Conservation (phyloP, 2,888 invertebrate genomes). For the Electrophaes corylata region DNA sequence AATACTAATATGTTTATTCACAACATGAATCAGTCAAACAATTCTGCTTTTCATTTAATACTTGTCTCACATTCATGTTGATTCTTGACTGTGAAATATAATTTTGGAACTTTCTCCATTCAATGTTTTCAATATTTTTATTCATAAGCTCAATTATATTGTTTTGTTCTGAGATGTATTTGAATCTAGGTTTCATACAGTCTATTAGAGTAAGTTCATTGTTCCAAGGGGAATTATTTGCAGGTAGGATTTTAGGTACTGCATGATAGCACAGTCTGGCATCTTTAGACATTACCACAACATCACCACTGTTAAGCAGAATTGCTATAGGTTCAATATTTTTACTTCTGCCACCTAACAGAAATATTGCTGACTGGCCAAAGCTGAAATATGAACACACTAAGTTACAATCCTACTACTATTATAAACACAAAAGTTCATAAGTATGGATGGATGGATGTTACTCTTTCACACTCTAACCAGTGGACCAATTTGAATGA, state of each 20-base stretch:
- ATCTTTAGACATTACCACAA: conserved; percentile 94
- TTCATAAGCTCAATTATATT: conserved; percentile 48
- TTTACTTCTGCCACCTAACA: conserved; percentile 92
- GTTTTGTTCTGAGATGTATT: conserved; percentile 52
- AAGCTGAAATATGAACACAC: conserved; percentile 86
- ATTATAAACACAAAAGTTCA: too few relatives aligned
- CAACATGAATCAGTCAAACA: conserved; percentile 54
- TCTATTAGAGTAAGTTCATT: conserved; percentile 34
- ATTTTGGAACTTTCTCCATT: conserved; percentile 82
- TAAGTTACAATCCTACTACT: too few relatives aligned
- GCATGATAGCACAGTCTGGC: conserved; percentile 96
- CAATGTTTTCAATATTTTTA: conserved; percentile 50
- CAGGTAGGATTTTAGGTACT: conserved; percentile 92
- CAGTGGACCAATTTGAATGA: too few relatives aligned
- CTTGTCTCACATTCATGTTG: conserved; percentile 97
- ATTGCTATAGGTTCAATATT: conserved; percentile 88
- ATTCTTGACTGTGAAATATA: conserved; percentile 91
- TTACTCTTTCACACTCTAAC: too few relatives aligned
- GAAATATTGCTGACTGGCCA: conserved; percentile 97
- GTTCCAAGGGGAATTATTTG: conserved; percentile 78
- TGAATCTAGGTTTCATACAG: conserved; percentile 42
- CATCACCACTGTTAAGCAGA: conserved; percentile 94
- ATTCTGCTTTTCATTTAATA: conserved; percentile 86
- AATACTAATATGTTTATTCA: conserved; percentile 38
- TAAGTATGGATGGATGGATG: too few relatives aligned